A percentile compares a stretch with the other conserved stretches of the same genome.
phyloP scores from a whole-genome alignment of 64 coral and sea anemone genomes.

The Montipora foliosa region DNA sequence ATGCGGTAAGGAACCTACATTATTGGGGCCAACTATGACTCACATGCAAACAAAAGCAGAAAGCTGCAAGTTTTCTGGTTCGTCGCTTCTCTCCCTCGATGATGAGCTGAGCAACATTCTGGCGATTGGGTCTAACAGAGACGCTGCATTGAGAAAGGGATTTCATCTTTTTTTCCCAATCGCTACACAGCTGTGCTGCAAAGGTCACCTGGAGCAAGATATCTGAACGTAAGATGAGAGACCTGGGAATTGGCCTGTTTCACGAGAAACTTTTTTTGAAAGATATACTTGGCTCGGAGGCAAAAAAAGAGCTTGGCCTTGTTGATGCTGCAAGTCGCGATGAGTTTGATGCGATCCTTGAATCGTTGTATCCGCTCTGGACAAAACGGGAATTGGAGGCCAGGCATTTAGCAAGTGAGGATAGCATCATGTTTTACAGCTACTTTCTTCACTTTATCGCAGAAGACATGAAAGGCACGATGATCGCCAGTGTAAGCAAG shows the following conservation, averaged over 20 bases:
- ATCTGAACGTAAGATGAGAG: neutral
- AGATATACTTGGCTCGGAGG: constrained; percentile 16
- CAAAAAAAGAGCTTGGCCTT: constrained; percentile 2
- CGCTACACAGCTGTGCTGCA: neutral
- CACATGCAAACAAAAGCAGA: too few relatives aligned
- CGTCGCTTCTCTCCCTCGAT: too few relatives aligned
- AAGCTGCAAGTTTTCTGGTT: too few relatives aligned
- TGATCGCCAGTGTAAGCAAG: neutral
- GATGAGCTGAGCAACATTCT: too few relatives aligned
- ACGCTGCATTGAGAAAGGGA: too few relatives aligned
- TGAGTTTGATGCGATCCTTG: neutral
- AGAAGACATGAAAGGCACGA: neutral
- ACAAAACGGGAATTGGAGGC: neutral
- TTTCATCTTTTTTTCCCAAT: neutral
- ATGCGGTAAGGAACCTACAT: too few relatives aligned
- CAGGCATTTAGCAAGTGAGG: neutral
- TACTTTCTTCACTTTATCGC: neutral
- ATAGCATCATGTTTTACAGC: neutral
- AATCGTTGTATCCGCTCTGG: neutral
- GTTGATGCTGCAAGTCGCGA: neutral
- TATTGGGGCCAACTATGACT: too few relatives aligned
- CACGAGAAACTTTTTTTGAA: neutral
- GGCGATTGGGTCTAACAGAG: too few relatives aligned
- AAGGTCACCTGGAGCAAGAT: constrained; percentile 5
- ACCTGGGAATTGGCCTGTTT: neutral